Evolutionary conservation across 2,113 vertebrate genomes (phyloP).

Genomic region (Alaudala cheleensis): DNA sequence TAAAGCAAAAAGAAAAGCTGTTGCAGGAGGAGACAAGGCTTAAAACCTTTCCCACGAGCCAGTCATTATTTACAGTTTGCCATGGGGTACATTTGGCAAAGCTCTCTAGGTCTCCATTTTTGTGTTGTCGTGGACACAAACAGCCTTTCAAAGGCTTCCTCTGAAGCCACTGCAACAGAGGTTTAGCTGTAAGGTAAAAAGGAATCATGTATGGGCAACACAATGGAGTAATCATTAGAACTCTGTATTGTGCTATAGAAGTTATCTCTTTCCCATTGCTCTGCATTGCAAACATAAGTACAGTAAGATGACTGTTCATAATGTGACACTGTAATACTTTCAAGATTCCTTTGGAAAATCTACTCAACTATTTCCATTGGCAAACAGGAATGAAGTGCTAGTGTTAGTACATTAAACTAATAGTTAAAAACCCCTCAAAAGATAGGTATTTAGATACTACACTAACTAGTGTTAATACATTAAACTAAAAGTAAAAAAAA

Average conservation of each 20-base stretch:
- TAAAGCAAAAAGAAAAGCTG: not conserved
- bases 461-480: not conserved
- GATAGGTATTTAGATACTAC: not conserved
- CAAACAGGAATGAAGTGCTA: not conserved
- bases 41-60: not conserved
- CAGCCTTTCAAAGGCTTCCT: constrained; percentile 51
- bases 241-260: constrained; percentile 8
- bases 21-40: not conserved
- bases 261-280: not conserved
- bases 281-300: constrained; percentile 1
- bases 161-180: constrained; percentile 29
- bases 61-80: not conserved
- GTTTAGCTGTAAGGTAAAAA: constrained; percentile 50
- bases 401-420: not conserved
- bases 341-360: not conserved
- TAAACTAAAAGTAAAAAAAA: not conserved
- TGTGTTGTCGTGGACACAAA: constrained; percentile 42
- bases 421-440: not conserved
- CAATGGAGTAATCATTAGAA: constrained; percentile 58
- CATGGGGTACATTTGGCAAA: not conserved
- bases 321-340: not conserved
- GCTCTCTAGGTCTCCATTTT: not conserved
- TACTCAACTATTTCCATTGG: not conserved
- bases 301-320: not conserved
- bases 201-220: constrained; percentile 48